Evolutionary conservation across 2,888 invertebrate species (phyloP).

Genomic region (Ernsta delagoae): DNA sequence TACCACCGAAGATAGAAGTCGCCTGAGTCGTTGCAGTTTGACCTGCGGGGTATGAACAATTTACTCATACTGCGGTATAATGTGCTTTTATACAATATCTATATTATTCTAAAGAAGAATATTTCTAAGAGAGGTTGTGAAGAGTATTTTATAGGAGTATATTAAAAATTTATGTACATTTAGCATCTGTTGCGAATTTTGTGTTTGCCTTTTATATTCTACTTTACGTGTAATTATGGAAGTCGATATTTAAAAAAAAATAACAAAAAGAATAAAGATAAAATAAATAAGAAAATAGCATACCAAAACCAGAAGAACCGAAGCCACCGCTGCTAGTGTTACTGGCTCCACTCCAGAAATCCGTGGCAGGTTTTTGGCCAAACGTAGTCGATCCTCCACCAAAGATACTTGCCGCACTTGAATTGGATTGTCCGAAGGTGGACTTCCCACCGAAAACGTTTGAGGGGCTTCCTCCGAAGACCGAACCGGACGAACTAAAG

Average conservation of each 20-base stretch:
- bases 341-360: conserved; percentile 65
- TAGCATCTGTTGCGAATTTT: too few relatives aligned
- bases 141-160: too few relatives aligned
- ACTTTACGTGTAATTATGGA: too few relatives aligned
- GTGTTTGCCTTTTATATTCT: too few relatives aligned
- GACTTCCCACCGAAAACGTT: conserved; percentile 72
- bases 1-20: conserved; percentile 67
- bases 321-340: conserved; percentile 58
- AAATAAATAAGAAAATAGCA: too few relatives aligned
- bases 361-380: conserved; percentile 60
- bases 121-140: too few relatives aligned
- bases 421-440: conserved; percentile 66
- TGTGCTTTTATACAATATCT: too few relatives aligned
- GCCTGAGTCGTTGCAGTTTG: conserved; percentile 69
- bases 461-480: conserved; percentile 60
- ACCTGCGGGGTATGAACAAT: conserved; percentile 48
- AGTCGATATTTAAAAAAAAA: too few relatives aligned
- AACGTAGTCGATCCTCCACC: conserved; percentile 60
- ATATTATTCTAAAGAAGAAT: too few relatives aligned
- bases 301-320: conserved; percentile 69
- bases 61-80: too few relatives aligned
- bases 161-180: too few relatives aligned
- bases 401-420: conserved; percentile 64
- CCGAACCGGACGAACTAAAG: conserved; percentile 58
- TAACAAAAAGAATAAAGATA: too few relatives aligned